Conservation (phyloP, 2,888 invertebrate genomes). For the Podotricha telesiphe region DNA sequence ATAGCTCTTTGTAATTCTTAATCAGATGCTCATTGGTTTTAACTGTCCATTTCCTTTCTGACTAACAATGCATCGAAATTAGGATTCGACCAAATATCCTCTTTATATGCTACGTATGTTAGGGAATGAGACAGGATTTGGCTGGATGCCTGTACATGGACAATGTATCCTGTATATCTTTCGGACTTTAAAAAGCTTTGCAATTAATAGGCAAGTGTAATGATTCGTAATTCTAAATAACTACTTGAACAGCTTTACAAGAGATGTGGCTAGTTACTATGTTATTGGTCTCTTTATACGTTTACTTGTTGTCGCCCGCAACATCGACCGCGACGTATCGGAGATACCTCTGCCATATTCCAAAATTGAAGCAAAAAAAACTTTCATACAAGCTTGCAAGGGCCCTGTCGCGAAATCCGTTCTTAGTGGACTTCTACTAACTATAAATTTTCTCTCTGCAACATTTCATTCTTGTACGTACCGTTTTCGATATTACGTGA, state of each 20-base stretch:
- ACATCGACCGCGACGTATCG: no score
- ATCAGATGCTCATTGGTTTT: constrained; percentile 1
- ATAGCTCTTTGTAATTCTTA: constrained; percentile 1
- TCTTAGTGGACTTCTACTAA: no score
- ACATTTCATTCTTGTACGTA: no score
- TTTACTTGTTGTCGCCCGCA: not conserved
- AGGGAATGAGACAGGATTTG: constrained; percentile 25
- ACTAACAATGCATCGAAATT: constrained; percentile 16
- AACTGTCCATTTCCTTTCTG: constrained; percentile 23
- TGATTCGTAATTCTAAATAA: not conserved
- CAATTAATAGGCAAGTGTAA: not conserved
- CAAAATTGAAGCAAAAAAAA: no score
- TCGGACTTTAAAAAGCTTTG: not conserved
- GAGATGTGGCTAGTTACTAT: not conserved
- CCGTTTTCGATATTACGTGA: no score
- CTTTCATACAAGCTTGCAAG: no score
- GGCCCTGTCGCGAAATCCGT: no score
- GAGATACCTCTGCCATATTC: no score
- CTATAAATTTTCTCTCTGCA: no score
- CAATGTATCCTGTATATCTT: constrained; percentile 11
- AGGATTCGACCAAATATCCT: constrained; percentile 23
- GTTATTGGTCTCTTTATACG: not conserved
- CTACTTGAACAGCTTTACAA: not conserved
- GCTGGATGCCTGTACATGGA: constrained; percentile 31
- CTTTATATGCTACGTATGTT: constrained; percentile 19